Conservation (phyloP, 2,888 invertebrate genomes). For the Oithona nana region DNA sequence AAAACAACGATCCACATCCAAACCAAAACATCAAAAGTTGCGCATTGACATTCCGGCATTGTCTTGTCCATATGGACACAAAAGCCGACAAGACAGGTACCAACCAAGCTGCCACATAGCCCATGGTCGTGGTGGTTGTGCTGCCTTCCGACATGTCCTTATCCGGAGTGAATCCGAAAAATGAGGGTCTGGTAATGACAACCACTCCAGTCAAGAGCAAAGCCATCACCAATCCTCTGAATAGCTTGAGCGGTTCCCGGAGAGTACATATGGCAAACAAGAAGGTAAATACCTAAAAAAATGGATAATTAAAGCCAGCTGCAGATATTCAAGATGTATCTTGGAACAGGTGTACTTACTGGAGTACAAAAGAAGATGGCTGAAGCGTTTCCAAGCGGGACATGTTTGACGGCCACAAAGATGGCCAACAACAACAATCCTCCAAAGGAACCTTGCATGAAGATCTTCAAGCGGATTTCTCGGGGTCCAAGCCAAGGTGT, state of each 20-base stretch:
- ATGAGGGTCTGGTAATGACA: background rate
- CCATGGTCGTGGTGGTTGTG: background rate
- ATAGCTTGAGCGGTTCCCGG: background rate
- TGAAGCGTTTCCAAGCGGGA: constrained; percentile 11
- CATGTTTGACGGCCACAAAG: constrained; percentile 10
- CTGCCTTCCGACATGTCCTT: background rate
- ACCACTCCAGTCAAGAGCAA: constrained; percentile 4
- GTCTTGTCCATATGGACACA: background rate
- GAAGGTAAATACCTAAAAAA: background rate
- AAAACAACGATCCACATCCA: constrained; percentile 1
- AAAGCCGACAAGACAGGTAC: constrained; percentile 6
- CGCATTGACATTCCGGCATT: background rate
- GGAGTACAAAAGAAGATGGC: constrained; percentile 13
- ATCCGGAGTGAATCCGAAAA: background rate
- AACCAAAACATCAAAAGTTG: constrained; percentile 11
- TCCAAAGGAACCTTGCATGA: constrained; percentile 2
- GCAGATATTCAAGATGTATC: background rate
- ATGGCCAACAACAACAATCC: constrained; percentile 3
- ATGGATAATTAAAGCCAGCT: background rate
- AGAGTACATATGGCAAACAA: constrained; percentile 2
- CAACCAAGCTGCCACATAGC: background rate
- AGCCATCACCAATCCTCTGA: background rate
- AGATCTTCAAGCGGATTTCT: background rate
- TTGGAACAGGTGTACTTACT: background rate
- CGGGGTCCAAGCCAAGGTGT: background rate